Evolutionary conservation across 1,140 invertebrate genomes (phyloP).

Genomic region (Rhagoletis pomonella): DNA sequence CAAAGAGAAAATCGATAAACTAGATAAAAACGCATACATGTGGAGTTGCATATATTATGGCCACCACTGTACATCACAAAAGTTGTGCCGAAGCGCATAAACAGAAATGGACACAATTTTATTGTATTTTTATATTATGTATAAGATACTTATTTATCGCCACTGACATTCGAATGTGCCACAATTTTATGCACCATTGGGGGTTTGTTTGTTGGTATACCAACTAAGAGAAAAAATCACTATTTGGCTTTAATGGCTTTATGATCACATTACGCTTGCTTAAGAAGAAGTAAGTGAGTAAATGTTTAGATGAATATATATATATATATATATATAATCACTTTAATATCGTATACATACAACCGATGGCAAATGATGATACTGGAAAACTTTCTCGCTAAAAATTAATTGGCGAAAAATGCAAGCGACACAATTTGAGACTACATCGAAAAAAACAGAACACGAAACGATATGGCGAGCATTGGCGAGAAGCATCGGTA

Average conservation of each 20-base stretch:
- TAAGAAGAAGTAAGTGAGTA: not conserved
- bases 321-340: conserved; percentile 27
- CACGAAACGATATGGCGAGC: not conserved
- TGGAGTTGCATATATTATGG: no score
- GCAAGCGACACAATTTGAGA: conserved; percentile 22
- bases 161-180: no score
- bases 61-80: no score
- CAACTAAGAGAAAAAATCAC: not conserved
- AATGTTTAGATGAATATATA: not conserved
- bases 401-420: conserved; percentile 49
- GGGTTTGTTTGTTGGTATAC: no score
- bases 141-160: no score
- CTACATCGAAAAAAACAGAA: not conserved
- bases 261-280: not conserved
- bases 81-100: no score
- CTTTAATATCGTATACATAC: not conserved
- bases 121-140: no score
- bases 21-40: no score
- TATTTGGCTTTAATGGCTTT: not conserved
- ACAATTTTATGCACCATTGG: no score
- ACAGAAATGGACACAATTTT: no score
- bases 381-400: conserved; percentile 42
- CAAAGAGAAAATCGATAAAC: no score
- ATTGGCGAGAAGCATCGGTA: not conserved
- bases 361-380: conserved; percentile 28